Conservation (phyloP, 1,140 invertebrate genomes). For the Bathynomus jamesi region DNA sequence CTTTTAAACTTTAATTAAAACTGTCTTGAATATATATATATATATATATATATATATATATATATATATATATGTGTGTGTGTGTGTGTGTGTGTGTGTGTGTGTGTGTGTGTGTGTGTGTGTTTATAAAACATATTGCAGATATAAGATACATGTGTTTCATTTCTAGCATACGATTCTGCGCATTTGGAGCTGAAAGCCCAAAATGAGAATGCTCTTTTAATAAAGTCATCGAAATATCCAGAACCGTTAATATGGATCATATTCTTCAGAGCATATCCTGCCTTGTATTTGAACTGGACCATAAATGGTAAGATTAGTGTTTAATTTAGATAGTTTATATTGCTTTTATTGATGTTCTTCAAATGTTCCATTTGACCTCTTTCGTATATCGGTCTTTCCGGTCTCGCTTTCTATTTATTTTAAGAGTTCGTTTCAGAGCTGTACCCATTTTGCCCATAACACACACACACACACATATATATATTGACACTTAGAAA, state of each 20-base stretch:
- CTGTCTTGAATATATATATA: background rate
- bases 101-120: background rate
- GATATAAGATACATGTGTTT: background rate
- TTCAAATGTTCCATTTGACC: no score
- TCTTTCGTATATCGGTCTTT: no score
- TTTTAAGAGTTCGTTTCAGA: no score
- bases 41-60: constrained; percentile 3
- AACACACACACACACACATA: no score
- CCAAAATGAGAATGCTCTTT: background rate
- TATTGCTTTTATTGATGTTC: no score
- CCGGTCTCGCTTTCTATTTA: no score
- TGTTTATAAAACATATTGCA: background rate
- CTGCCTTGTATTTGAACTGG: background rate
- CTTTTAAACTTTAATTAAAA: background rate
- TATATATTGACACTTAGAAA: no score
- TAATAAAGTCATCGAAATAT: background rate
- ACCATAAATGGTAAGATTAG: background rate
- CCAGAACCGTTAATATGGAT: background rate
- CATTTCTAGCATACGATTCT: background rate
- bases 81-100: background rate
- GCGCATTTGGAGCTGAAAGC: background rate
- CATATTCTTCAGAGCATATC: background rate
- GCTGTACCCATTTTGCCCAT: no score
- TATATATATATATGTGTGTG: background rate
- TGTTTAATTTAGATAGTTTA: no score